Conservation (phyloP, 2,888 invertebrate genomes). For the Cremastobaeus sp. region DNA sequence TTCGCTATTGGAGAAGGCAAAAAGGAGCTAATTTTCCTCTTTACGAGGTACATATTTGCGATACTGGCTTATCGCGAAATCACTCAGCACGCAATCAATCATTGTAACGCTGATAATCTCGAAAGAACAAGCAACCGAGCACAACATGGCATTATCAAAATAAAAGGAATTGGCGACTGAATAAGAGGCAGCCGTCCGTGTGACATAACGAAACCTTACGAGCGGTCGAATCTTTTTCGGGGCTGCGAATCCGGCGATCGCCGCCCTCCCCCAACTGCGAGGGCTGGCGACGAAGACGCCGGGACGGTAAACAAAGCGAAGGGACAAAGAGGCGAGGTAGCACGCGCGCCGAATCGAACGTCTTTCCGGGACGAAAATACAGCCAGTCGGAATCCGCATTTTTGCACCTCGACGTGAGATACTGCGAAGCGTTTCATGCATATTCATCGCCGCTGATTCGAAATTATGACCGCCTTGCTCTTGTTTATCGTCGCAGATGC, state of each 20-base stretch:
- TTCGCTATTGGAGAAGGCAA: too few species aligned
- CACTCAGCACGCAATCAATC: too few species aligned
- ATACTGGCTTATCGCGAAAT: too few species aligned
- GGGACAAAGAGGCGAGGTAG: constrained; percentile 46
- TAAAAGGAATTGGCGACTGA: too few species aligned
- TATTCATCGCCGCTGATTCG: constrained; percentile 20
- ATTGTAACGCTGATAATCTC: too few species aligned
- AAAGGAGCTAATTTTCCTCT: too few species aligned
- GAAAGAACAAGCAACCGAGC: too few species aligned
- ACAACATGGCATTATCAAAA: too few species aligned
- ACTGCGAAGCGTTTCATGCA: constrained; percentile 23
- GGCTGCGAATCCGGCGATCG: constrained; percentile 40
- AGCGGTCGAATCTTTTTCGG: constrained; percentile 38
- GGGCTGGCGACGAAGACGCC: constrained; percentile 49
- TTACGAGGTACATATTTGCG: too few species aligned
- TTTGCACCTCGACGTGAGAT: constrained; percentile 31
- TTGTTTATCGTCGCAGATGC: too few species aligned
- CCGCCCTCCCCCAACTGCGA: constrained; percentile 16
- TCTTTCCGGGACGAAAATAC: constrained; percentile 55
- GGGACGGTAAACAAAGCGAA: constrained; percentile 52
- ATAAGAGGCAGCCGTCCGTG: too few species aligned
- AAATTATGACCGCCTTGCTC: too few species aligned
- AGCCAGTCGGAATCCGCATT: constrained; percentile 31
- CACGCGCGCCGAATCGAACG: constrained; percentile 57
- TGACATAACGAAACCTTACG: constrained; percentile 28